Evolutionary conservation across 2,113 vertebrate genomes (phyloP), one percentile per base, ranked within the genome.

Genomic region (Malurus elegans): DNA sequence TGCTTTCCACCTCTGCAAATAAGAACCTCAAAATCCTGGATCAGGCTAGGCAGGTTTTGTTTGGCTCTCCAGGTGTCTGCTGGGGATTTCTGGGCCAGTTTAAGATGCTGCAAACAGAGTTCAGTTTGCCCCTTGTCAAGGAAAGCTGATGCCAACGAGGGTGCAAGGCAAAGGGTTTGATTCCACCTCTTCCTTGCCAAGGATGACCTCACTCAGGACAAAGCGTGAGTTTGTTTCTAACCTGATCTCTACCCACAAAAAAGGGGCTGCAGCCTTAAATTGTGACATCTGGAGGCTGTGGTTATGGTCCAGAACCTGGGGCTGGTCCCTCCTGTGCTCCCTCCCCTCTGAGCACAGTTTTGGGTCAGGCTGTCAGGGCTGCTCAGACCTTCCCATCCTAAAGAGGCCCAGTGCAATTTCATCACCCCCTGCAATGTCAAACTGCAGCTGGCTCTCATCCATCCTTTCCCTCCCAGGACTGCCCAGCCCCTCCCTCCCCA

Each of bases 401-500:
- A 60, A 51, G 71, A 86, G 64, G 18, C 67, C 73, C 67, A 4
- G 40, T 54, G 65, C n/a, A 42, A 76, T 78, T 71, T 58, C 90
- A 64, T 86, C 21, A 42, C 82, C 86, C 79, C 86, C 56, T 88
- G 58, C 90, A 93, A 92, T 95, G 93, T 96, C 95, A 96, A 95
- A 88, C 87, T 38, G 50, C 60, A 80, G 88, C 72, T 47, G 17
- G 54, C 79, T 56, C 40, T 95, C 82, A 96, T 97, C 95, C 89
- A 97, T 96, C 94, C 94, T 95, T 92, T 94, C 26, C 83, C 96
- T 95, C 95, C 48, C 2, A 95, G 95, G 95, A 92, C 90, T 92
- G 82, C 92, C 81, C 94, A 90, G 85, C 51, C 93, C 81, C 94
- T 95, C 93, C 96, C 54, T 94, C 56, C 18, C 60, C 74, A 38